phyloP scores from a whole-genome alignment of 1,140 invertebrate genomes.

The Paracyclopina nana region DNA sequence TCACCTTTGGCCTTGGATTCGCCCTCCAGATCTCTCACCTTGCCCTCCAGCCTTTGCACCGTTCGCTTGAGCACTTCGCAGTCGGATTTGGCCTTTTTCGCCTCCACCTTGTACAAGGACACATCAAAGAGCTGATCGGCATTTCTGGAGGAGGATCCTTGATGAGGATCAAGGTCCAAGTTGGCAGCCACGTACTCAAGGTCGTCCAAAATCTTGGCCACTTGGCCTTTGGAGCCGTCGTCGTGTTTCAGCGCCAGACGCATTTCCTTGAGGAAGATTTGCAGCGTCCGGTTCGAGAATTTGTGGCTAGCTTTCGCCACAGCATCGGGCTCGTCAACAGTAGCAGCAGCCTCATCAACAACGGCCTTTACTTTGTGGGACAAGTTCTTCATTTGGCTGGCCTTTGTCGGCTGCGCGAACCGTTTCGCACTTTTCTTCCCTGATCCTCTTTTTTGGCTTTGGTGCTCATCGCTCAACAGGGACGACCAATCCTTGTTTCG shows the following conservation, averaged over 20 bases:
- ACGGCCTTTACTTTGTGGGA: not conserved
- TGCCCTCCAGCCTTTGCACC: too few species aligned
- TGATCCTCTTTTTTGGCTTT: too few species aligned
- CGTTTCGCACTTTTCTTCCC: too few species aligned
- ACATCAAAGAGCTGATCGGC: too few species aligned
- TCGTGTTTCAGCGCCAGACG: not conserved
- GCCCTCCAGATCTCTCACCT: too few species aligned
- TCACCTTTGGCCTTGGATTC: not conserved
- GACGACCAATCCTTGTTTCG: too few species aligned
- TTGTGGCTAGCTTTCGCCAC: too few species aligned
- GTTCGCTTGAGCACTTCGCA: too few species aligned
- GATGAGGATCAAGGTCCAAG: conserved; percentile 3
- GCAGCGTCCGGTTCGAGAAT: conserved; percentile 5
- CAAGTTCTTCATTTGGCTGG: not conserved
- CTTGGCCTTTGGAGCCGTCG: not conserved
- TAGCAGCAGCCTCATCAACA: not conserved
- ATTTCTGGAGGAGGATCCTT: too few species aligned
- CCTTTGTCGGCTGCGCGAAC: not conserved
- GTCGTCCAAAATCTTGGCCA: not conserved
- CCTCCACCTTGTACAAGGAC: too few species aligned
- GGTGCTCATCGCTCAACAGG: too few species aligned
- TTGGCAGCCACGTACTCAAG: conserved; percentile 9
- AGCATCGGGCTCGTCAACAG: not conserved
- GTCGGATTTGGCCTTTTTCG: too few species aligned
- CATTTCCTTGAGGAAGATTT: not conserved